A percentile compares a stretch with the other conserved stretches of the same genome.
Conservation (phyloP, 2,888 invertebrate genomes). For the Furcula furcula region DNA sequence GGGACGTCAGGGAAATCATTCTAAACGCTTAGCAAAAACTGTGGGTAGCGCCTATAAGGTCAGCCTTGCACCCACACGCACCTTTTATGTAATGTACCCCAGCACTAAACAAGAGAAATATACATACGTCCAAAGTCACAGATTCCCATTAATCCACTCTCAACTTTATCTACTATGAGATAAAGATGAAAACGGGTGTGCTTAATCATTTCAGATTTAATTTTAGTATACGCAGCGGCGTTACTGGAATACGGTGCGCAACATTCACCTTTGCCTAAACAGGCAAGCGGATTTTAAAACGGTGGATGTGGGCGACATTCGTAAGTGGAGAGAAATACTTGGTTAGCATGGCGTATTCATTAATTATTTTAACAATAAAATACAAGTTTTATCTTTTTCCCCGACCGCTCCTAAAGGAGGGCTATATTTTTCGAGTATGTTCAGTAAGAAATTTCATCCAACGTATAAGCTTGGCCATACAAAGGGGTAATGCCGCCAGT, state of each 20-base stretch:
- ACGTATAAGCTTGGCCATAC: too few species aligned
- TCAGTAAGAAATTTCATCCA: too few species aligned
- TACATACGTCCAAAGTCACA: slow-evolving; percentile 33
- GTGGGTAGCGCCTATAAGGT: slow-evolving; percentile 78
- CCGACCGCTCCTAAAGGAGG: too few species aligned
- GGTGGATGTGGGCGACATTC: slow-evolving; percentile 61
- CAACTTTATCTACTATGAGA: slow-evolving; percentile 15
- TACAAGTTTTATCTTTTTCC: too few species aligned
- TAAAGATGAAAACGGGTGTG: slow-evolving; percentile 15
- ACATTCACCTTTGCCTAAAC: slow-evolving; percentile 81
- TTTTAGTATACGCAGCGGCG: too few species aligned
- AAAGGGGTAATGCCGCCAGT: too few species aligned
- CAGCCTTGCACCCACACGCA: slow-evolving; percentile 80
- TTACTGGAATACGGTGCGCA: slow-evolving; percentile 54
- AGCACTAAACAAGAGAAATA: slow-evolving; percentile 53
- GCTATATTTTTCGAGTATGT: too few species aligned
- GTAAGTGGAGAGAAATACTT: slow-evolving; percentile 51
- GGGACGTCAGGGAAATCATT: slow-evolving; percentile 73
- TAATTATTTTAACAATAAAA: too few species aligned
- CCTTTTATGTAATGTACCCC: slow-evolving; percentile 68
- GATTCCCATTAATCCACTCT: slow-evolving; percentile 17
- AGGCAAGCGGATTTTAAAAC: slow-evolving; percentile 79
- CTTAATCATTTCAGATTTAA: slow-evolving; percentile 19
- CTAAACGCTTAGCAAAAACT: slow-evolving; percentile 64
- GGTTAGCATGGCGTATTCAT: too few species aligned